Evolutionary conservation across 2,888 invertebrate genomes (phyloP).

Genomic region (Meliscaeva auricollis): DNA sequence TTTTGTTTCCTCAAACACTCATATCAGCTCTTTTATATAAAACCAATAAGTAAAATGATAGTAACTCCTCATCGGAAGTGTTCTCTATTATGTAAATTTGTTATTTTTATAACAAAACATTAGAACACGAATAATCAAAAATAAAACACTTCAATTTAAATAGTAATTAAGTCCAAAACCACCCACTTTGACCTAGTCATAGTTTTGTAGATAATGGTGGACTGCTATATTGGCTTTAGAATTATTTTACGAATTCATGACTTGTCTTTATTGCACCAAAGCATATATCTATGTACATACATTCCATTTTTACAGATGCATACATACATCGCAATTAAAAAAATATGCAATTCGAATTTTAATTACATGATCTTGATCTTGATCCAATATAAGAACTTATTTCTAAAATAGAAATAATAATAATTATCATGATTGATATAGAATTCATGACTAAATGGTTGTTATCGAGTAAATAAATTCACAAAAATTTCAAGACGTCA

Average conservation of each 20-base stretch:
- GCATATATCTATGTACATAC: neutral
- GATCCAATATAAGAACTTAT: slow-evolving; percentile 17
- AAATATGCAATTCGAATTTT: slow-evolving; percentile 9
- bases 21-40: too few species aligned
- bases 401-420: slow-evolving; percentile 26
- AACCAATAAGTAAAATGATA: too few species aligned
- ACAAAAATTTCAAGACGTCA: neutral
- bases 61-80: too few species aligned
- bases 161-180: too few species aligned
- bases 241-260: neutral
- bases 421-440: neutral
- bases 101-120: too few species aligned
- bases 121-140: too few species aligned
- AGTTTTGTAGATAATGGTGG: neutral
- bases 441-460: neutral
- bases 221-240: neutral
- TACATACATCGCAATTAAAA: neutral
- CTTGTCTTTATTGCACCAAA: neutral
- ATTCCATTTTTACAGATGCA: too few species aligned
- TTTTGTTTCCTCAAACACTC: too few species aligned
- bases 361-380: slow-evolving; percentile 36
- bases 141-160: too few species aligned
- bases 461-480: neutral
- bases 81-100: too few species aligned
- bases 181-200: neutral